Evolutionary conservation across 2,888 invertebrate species (phyloP).

Genomic region (Seladonia tumulorum): DNA sequence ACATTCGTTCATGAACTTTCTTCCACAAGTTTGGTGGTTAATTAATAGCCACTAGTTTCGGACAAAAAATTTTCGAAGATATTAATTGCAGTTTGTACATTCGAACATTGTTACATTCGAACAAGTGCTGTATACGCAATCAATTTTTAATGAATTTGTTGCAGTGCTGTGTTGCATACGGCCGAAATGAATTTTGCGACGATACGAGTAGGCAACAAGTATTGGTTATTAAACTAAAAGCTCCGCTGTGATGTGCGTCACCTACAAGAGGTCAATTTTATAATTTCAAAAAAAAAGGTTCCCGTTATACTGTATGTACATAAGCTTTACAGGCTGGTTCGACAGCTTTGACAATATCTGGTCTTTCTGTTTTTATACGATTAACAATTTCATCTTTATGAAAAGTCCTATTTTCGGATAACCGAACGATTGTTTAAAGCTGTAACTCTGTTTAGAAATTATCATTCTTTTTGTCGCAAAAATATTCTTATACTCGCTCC

Average conservation of each 20-base stretch:
- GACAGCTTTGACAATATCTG: neutral
- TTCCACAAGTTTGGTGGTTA: neutral
- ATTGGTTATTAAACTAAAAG: constrained; percentile 59
- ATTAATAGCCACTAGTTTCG: constrained; percentile 8
- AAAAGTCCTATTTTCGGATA: neutral
- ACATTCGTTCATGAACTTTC: neutral
- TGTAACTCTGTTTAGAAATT: neutral
- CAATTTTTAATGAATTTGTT: constrained; percentile 54
- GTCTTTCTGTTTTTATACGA: neutral
- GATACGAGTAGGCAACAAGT: constrained; percentile 31
- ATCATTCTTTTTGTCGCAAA: neutral
- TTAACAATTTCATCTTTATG: constrained; percentile 5
- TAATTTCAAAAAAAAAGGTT: constrained; percentile 35
- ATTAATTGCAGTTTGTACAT: constrained; percentile 25
- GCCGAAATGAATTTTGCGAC: constrained; percentile 41
- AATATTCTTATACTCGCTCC: neutral
- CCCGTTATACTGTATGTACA: neutral
- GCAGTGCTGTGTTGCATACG: constrained; percentile 25
- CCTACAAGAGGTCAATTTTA: constrained; percentile 22
- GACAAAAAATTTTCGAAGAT: neutral
- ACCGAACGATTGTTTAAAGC: neutral
- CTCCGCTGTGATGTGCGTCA: constrained; percentile 20
- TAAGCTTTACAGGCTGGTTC: neutral
- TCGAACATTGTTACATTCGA: neutral
- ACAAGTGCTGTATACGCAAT: constrained; percentile 6